Base-by-base conservation (phyloP, 37 sponge, comb jelly and placozoan species). In the Bolinopsis microptera region DNA sequence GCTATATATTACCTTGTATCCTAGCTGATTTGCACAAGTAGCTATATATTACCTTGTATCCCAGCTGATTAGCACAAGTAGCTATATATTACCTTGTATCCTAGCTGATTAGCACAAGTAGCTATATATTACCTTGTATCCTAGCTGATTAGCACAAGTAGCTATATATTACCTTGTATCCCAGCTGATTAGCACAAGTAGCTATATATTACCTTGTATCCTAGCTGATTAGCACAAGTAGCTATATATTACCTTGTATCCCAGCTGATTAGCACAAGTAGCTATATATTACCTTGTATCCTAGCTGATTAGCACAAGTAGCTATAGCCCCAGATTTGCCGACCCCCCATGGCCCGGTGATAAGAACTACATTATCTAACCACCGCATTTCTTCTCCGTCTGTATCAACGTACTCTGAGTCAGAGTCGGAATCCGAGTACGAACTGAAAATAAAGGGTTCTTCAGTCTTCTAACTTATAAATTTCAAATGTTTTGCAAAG, bases 261-360 rank as follows among this genome's bases (percentile, higher is more conserved):
- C 90, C 24, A 86, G 61, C 39, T 86, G 90, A 1, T 40, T 48
- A 13, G 61, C 61, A 48, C 61, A 48, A 18, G 61, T n/a, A n/a
- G n/a, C n/a, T n/a, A 48, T 24, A n/a, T 9, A 28, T 39, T 36
- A 86, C 90, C 90, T 86, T 86, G 61, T 41, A 86, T 40, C 90
- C 90, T 1, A 86, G 61, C 39, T 86, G 90, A 1, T 40, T 39
- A 48, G 90, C n/a, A 34, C 90, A 86, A 9, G 90, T 86, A n/a
- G 90, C 90, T 38, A 86, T 86, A 26, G 90, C 90, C 0, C 90
- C 90, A 24, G 90, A 86, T n/a, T 86, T 86, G 48, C 90, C 90
- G 61, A n/a, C 27, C 0, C 90, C 90, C 18, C n/a, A 39, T 1
- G 90, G 90, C 25, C 90, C 90, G 40, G 90, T 86, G 0, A 86